A percentile compares a stretch with the other conserved stretches of the same genome.
Evolutionary conservation across 2,113 vertebrate genomes (phyloP).

Genomic region (Rhagologus leucostigma): DNA sequence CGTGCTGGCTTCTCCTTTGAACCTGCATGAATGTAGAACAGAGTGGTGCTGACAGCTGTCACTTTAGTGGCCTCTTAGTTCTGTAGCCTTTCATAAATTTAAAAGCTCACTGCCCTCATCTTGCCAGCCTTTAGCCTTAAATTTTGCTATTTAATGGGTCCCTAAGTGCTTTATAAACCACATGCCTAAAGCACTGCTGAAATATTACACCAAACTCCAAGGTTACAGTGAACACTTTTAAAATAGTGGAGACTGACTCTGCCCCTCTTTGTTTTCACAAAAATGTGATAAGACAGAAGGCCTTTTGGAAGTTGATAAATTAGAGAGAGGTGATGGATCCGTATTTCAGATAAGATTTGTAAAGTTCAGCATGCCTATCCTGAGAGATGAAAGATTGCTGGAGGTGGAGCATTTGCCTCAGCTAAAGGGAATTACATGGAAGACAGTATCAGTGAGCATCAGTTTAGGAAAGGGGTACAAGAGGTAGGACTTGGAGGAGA

Average conservation of each 20-base stretch:
- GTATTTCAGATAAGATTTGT: neutral
- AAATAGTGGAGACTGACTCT: neutral
- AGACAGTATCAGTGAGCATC: neutral
- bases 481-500: neutral
- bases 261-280: neutral
- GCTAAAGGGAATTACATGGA: neutral
- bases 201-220: conserved; percentile 11
- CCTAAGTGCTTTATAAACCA: conserved; percentile 21
- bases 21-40: conserved; percentile 11
- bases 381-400: neutral
- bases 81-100: conserved; percentile 43
- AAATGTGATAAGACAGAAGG: neutral
- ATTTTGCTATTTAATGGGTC: conserved; percentile 47
- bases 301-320: neutral
- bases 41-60: conserved; percentile 61
- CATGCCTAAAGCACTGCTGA: neutral
- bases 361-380: neutral
- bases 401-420: neutral
- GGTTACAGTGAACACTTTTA: neutral
- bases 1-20: conserved; percentile 7
- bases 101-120: conserved; percentile 23
- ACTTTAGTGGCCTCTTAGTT: conserved; percentile 48
- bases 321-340: neutral
- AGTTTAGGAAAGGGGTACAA: neutral
- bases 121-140: conserved; percentile 42